Evolutionary conservation across 2,113 vertebrate species (phyloP), one percentile per base, ranked within the genome.

Genomic region (Typhlomys cinereus): DNA sequence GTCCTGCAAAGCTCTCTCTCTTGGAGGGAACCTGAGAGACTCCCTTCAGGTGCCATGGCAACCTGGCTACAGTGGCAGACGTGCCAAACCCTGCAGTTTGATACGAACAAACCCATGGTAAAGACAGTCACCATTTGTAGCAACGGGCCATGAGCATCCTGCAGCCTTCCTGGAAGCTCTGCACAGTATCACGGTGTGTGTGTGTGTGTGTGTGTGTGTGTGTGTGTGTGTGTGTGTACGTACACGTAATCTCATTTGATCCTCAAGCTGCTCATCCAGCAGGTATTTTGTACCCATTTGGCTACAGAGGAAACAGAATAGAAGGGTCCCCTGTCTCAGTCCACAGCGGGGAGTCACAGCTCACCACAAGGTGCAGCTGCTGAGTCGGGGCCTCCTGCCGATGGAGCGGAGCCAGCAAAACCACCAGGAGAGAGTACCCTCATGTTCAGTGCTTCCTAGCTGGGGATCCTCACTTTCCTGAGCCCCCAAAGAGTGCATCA

Each of bases 401-500:
- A 41, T 29, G 2, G 10, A 69, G 70, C 31, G 15, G 31, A 41
- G 69, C 18, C 18, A 14, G 39, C 2, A n/a, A 15, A 79, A 52
- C 7, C 84, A 52, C 82, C 66, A 74, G 2, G 2, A 29, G n/a
- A 0, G 11, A n/a, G 44, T n/a, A 50, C 57, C n/a, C 25, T 20
- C 2, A 0, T n/a, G n/a, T 34, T 10, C 62, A 39, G 29, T 4
- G 18, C 46, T 27, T 80, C 18, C 78, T 79, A 5, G 21, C 29
- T 62, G 36, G 36, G 31, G 79, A 21, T 0, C 20, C 31, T 29
- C 15, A 10, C 57, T 25, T 2, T 50, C 31, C 23, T 29, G 20
- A 20, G 66, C 0, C 0, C n/a, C 61, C 14, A 39, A 10, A 3
- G 48, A 31, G 39, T 0, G 2, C 13, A 20, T 69, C 2, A 3